Evolutionary conservation across 1,140 invertebrate genomes (phyloP).

Genomic region (Drosophila suzukii): DNA sequence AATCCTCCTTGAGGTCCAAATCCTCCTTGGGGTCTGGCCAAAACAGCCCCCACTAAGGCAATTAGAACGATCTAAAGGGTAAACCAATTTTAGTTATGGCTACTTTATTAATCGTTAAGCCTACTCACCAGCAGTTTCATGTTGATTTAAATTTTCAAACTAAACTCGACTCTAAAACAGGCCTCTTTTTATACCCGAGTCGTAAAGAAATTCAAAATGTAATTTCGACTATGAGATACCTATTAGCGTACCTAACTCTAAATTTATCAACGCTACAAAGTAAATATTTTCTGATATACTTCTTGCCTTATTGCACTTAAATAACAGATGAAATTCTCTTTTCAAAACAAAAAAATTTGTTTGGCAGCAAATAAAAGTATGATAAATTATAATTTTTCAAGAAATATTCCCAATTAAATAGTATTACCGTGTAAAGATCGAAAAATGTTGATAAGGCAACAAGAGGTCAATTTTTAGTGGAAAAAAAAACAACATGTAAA

Average conservation of each 20-base stretch:
- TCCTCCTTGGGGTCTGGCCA: conserved; percentile 10
- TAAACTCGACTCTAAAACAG: neutral
- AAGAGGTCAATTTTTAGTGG: conserved; percentile 9
- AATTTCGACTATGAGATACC: neutral
- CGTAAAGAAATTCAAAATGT: too few species aligned
- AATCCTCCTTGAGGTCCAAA: neutral
- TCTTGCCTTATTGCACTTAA: too few species aligned
- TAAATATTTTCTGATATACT: too few species aligned
- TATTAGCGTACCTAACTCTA: too few species aligned
- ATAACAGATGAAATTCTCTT: too few species aligned
- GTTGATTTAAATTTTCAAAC: conserved; percentile 15
- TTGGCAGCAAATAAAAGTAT: too few species aligned
- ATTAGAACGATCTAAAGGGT: conserved; percentile 17
- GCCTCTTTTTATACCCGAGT: conserved; percentile 15
- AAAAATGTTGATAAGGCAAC: conserved; percentile 4
- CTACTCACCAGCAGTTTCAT: conserved; percentile 29
- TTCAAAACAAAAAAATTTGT: too few species aligned
- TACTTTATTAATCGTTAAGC: neutral
- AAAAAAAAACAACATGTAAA: conserved; percentile 4
- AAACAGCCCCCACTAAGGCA: conserved; percentile 11
- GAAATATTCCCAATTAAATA: neutral
- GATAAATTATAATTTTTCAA: neutral
- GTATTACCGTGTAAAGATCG: conserved; percentile 7
- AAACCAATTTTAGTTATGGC: neutral
- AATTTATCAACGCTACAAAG: too few species aligned